Evolutionary conservation across 1,140 invertebrate genomes (phyloP).

Genomic region (Drosophila seguyi): DNA sequence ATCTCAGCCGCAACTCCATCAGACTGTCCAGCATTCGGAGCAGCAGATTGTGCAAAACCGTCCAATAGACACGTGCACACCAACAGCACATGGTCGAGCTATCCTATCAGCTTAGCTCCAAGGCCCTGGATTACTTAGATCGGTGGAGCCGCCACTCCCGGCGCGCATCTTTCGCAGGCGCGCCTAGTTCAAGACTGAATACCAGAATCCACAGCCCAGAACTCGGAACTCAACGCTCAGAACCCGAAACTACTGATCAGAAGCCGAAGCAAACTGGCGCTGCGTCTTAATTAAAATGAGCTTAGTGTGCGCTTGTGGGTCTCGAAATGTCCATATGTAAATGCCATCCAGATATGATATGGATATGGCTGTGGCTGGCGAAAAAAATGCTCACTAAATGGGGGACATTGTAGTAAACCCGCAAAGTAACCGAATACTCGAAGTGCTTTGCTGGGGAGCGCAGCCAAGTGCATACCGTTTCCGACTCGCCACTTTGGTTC

Average conservation of each 20-base stretch:
- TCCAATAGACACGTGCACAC: conserved; percentile 84
- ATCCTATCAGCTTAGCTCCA: conserved; percentile 4
- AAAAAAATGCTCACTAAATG: too few relatives aligned
- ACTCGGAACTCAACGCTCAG: conserved; percentile 18
- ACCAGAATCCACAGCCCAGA: conserved; percentile 16
- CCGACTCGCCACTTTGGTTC: conserved; percentile 21
- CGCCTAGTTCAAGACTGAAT: conserved; percentile 47
- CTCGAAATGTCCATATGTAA: conserved; percentile 71
- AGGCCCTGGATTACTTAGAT: conserved; percentile 14
- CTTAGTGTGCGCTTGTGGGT: conserved; percentile 59
- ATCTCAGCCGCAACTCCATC: conserved; percentile 25
- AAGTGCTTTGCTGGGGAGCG: conserved; percentile 40
- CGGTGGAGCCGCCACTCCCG: conserved; percentile 15
- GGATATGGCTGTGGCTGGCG: conserved; percentile 38
- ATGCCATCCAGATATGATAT: conserved; percentile 47
- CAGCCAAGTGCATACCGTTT: conserved; percentile 67
- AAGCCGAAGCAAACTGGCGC: conserved; percentile 34
- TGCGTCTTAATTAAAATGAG: conserved; percentile 76
- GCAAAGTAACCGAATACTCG: conserved; percentile 48
- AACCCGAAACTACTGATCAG: conserved; percentile 15
- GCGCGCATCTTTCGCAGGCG: conserved; percentile 61
- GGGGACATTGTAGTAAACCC: conserved; percentile 19
- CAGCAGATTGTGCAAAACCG: conserved; percentile 80
- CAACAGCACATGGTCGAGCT: conserved; percentile 71
- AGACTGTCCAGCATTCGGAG: conserved; percentile 61